Conservation (phyloP, 2,113 vertebrate genomes). For the Noturus placidus region DNA sequence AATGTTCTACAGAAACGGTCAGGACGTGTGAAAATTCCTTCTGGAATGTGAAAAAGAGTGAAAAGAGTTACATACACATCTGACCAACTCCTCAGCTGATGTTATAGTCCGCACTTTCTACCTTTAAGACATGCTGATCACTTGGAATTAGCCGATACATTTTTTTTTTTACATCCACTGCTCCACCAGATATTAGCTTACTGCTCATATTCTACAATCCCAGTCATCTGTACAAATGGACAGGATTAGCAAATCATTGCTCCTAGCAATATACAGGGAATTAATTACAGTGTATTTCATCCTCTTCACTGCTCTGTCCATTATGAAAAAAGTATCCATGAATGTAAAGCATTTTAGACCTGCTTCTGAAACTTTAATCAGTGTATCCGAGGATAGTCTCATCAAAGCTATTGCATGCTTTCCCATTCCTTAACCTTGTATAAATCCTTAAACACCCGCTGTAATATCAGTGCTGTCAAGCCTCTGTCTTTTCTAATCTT, state of each 20-base stretch:
- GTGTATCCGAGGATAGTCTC: neutral
- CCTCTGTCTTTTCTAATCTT: neutral
- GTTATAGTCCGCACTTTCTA: neutral
- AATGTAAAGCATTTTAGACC: neutral
- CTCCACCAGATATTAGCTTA: neutral
- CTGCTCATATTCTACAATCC: neutral
- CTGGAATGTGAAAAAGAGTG: neutral
- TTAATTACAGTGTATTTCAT: neutral
- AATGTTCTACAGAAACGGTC: neutral
- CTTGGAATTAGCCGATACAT: neutral
- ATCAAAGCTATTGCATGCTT: slow-evolving; percentile 10
- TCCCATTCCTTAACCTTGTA: neutral
- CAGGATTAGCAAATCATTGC: neutral
- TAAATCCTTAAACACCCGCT: neutral
- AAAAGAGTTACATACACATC: neutral
- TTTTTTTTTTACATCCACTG: neutral
- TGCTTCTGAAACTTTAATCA: slow-evolving; percentile 6
- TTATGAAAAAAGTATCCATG: neutral
- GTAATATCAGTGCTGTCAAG: slow-evolving; percentile 3
- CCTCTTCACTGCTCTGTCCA: neutral
- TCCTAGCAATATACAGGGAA: neutral
- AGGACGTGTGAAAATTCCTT: neutral
- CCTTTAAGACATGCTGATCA: neutral
- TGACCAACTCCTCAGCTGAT: neutral
- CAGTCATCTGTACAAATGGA: neutral